Evolutionary conservation across 2,797 vertebrate genomes (phyloP).

Genomic region (Brachymystax lenok): DNA sequence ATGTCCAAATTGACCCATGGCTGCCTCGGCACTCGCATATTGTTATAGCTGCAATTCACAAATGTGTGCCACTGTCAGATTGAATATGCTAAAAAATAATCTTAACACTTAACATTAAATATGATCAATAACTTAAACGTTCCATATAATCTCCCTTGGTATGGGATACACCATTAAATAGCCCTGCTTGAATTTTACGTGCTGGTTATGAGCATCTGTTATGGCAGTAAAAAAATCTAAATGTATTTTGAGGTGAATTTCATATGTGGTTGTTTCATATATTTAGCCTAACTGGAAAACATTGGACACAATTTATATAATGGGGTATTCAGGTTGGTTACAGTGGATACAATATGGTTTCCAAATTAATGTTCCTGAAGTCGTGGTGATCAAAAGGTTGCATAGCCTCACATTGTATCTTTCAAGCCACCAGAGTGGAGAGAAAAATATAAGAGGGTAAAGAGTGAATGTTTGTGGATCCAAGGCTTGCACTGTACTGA

Average conservation of each 20-base stretch:
- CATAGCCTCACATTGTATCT: too few relatives aligned
- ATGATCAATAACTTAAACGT: not conserved
- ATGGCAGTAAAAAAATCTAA: not conserved
- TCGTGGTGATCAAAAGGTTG: not conserved
- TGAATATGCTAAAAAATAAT: conserved; percentile 34
- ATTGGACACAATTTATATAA: not conserved
- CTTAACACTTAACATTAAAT: not conserved
- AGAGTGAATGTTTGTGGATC: conserved; percentile 3
- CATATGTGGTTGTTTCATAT: not conserved
- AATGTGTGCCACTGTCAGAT: conserved; percentile 56
- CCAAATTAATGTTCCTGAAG: not conserved
- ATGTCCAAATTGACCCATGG: conserved; percentile 49
- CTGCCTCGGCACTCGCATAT: conserved; percentile 51
- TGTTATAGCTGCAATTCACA: conserved; percentile 47
- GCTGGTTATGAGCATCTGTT: not conserved
- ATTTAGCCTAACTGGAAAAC: not conserved
- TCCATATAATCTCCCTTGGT: not conserved
- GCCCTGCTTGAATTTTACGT: not conserved
- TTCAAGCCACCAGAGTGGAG: not conserved
- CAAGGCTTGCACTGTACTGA: not conserved
- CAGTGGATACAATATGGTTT: not conserved
- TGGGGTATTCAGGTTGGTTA: not conserved
- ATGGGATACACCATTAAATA: not conserved
- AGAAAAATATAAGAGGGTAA: not conserved
- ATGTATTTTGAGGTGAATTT: not conserved